A percentile compares a stretch with the other conserved stretches of the same genome.
These are phyloP conservation scores for Mastigias papua DNA, from an alignment of 30 jellyfish, hydroid and myxozoan species.

Conservation along the genomic window DNA sequence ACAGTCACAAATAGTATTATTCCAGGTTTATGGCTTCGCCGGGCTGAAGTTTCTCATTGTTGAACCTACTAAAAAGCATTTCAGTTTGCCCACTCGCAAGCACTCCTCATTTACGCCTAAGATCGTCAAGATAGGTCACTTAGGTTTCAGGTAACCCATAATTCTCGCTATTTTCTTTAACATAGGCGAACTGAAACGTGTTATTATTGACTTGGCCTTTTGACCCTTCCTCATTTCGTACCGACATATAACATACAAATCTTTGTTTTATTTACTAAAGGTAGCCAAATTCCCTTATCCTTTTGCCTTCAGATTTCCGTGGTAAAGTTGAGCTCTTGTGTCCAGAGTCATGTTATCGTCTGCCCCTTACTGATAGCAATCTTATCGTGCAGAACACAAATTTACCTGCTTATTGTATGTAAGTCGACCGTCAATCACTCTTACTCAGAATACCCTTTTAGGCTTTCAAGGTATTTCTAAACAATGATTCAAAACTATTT, in stretches of 20 bases:
- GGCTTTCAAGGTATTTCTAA: not conserved
- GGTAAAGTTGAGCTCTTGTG: not conserved
- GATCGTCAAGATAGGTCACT: not conserved
- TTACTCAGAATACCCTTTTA: too few relatives aligned
- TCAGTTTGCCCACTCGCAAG: not conserved
- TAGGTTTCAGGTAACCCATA: not conserved
- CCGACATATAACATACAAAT: not conserved
- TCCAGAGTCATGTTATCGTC: not conserved
- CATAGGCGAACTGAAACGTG: not conserved
- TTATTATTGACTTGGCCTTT: constrained; percentile 6
- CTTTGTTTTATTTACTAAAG: not conserved
- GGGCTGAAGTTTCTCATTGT: not conserved
- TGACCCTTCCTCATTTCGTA: not conserved
- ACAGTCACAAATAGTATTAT: not conserved
- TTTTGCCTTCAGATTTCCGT: too few relatives aligned
- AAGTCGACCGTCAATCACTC: not conserved
- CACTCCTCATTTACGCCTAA: not conserved
- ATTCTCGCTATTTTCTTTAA: not conserved
- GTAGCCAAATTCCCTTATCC: not conserved
- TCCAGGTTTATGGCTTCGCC: not conserved
- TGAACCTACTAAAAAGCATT: not conserved
- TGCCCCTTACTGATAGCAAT: not conserved
- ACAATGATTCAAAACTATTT: too few relatives aligned
- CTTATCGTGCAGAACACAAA: not conserved
- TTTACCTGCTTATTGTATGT: constrained; percentile 10